Conservation (phyloP, 2,888 invertebrate species). For the Achlya flavicornis region DNA sequence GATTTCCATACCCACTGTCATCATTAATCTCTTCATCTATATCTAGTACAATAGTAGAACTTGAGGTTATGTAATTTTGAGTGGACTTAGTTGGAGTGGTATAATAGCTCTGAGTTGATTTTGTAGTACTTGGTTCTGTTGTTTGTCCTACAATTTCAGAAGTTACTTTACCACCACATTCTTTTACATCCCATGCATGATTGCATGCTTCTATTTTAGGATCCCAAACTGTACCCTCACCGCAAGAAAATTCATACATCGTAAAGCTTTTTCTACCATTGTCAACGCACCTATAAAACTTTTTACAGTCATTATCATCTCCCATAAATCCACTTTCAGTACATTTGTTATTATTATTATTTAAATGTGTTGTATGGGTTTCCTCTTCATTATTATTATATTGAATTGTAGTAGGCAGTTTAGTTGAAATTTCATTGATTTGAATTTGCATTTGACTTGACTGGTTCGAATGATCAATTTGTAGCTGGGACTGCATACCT, state of each 20-base stretch:
- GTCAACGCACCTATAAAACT: slow-evolving; percentile 87
- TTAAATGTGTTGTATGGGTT: slow-evolving; percentile 11
- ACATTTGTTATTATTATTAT: slow-evolving; percentile 33
- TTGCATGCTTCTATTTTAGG: slow-evolving; percentile 82
- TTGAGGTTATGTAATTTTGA: slow-evolving; percentile 24
- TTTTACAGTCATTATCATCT: slow-evolving; percentile 82
- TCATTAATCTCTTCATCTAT: slow-evolving; percentile 31
- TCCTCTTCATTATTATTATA: slow-evolving; percentile 13
- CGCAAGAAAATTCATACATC: slow-evolving; percentile 83
- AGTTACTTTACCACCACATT: slow-evolving; percentile 43
- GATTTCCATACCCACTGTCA: slow-evolving; percentile 41
- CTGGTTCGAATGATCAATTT: slow-evolving; percentile 56
- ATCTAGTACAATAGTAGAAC: slow-evolving; percentile 20
- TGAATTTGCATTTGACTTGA: slow-evolving; percentile 51
- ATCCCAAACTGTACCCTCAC: slow-evolving; percentile 86
- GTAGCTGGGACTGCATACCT: slow-evolving; percentile 57
- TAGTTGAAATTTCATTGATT: slow-evolving; percentile 39
- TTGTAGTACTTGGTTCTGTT: slow-evolving; percentile 24
- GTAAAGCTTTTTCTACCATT: slow-evolving; percentile 72
- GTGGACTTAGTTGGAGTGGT: slow-evolving; percentile 26
- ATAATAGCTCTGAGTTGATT: slow-evolving; percentile 23
- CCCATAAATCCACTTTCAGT: slow-evolving; percentile 85
- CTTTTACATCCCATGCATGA: slow-evolving; percentile 76
- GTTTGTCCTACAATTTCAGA: slow-evolving; percentile 25
- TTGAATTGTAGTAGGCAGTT: slow-evolving; percentile 24